Conservation (phyloP, 2,888 invertebrate species). For the Cabera pusaria region DNA sequence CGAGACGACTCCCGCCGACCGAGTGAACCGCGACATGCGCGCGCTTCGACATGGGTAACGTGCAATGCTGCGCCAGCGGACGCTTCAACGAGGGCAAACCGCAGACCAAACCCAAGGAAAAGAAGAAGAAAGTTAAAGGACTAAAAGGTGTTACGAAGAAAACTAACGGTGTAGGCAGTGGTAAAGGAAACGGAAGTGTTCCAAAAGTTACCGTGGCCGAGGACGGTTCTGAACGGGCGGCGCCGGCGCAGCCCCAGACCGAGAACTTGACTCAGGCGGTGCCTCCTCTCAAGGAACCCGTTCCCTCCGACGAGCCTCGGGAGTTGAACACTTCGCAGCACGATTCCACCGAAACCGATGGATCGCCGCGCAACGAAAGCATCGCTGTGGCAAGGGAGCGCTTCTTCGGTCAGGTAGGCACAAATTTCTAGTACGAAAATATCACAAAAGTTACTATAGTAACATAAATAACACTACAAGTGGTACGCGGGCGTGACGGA, state of each 20-base stretch:
- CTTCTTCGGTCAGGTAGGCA: slow-evolving; percentile 72
- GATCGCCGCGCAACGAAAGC: slow-evolving; percentile 55
- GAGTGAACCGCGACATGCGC: slow-evolving; percentile 77
- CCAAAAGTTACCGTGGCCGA: slow-evolving; percentile 68
- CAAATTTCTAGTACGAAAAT: slow-evolving; percentile 16
- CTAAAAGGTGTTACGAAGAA: slow-evolving; percentile 57
- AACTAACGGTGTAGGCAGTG: slow-evolving; percentile 65
- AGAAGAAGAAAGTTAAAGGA: slow-evolving; percentile 53
- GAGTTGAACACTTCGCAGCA: slow-evolving; percentile 28
- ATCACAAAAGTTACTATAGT: slow-evolving; percentile 39
- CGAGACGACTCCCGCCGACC: slow-evolving; percentile 73
- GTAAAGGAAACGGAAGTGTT: slow-evolving; percentile 58
- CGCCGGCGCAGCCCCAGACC: slow-evolving; percentile 58
- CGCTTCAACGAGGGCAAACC: slow-evolving; percentile 68
- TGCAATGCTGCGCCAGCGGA: slow-evolving; percentile 81
- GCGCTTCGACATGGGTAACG: slow-evolving; percentile 79
- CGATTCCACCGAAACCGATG: slow-evolving; percentile 44
- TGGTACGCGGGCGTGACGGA: slow-evolving; percentile 50
- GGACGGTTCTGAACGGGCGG: slow-evolving; percentile 58
- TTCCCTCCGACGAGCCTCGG: slow-evolving; percentile 34
- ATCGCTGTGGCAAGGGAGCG: slow-evolving; percentile 73
- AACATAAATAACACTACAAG: slow-evolving; percentile 49
- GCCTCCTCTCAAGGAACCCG: slow-evolving; percentile 40
- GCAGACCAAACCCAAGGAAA: slow-evolving; percentile 63
- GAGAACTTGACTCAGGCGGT: slow-evolving; percentile 52